Evolutionary conservation across 2,888 invertebrate genomes (phyloP).

Genomic region (Pristionchus arcanus): DNA sequence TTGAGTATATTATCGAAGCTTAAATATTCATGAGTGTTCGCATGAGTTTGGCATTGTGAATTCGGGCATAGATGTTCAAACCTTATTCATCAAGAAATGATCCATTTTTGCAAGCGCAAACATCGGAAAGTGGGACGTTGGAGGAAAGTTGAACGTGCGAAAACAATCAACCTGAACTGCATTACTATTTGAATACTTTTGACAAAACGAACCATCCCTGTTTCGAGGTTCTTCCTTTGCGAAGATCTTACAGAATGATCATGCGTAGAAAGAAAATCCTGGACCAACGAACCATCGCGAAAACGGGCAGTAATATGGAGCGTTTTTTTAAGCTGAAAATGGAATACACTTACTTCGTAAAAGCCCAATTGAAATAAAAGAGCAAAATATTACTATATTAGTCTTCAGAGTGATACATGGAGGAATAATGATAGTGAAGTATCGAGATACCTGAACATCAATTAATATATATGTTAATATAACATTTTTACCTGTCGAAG

Average conservation of each 20-base stretch:
- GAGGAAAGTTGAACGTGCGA: neutral
- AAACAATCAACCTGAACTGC: neutral
- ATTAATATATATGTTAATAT: no score
- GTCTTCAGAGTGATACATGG: neutral
- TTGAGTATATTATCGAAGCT: no score
- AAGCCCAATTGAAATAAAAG: neutral
- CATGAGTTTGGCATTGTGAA: no score
- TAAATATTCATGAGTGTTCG: no score
- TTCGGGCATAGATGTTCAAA: no score
- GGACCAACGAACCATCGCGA: neutral
- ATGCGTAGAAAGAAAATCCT: neutral
- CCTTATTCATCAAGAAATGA: neutral
- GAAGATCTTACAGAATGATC: neutral
- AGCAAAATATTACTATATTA: neutral
- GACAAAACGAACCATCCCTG: neutral
- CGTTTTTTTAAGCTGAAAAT: neutral
- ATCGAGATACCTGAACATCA: neutral
- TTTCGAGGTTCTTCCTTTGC: neutral
- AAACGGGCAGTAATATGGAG: neutral
- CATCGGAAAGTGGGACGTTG: neutral
- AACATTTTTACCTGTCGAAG: neutral
- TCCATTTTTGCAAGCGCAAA: neutral
- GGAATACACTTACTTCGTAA: neutral
- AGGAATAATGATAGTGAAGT: neutral
- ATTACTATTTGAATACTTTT: neutral